Base-by-base conservation (phyloP, 2,113 vertebrate genomes). In the Ceyx melanurus region DNA sequence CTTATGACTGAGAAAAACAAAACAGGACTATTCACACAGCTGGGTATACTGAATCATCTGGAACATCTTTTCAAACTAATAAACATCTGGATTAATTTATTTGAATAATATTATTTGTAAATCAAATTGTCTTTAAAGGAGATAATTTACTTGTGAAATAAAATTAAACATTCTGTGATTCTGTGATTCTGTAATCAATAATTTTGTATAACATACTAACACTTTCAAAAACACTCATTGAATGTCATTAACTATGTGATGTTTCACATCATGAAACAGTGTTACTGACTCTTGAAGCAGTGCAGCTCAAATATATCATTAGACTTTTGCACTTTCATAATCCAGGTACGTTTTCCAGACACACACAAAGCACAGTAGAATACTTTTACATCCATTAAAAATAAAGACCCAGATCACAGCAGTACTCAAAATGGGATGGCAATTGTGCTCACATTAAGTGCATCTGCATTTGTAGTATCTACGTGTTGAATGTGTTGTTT, bases 401-500 rank as follows among this genome's bases (percentile, higher is more conserved):
- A 28, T 28, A 56, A n/a, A 73, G 25, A 3, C 31, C 13, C 23
- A 17, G 29, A 50, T 58, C 15, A 25, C 13, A 31, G n/a, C 9
- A 26, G 5, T 46, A 46, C 5, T 42, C 12, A 57, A 65, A 76
- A 29, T 33, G 6, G 15, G n/a, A 46, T 33, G n/a, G 15, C 15
- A 53, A 21, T 57, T 77, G 16, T 40, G n/a, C 12, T 20, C 16
- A 37, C 8, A 13, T 29, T 26, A 86, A 40, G 11, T 64, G 4
- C 14, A 20, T 26, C 53, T 14, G 5, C 11, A 22, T 18, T 18
- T 6, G 9, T 8, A 51, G 7, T 45, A 26, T 28, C 11, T 58
- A 19, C 0, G 0, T 37, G 26, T n/a, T 71, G 43, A 64, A 28
- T 15, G 15, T 1, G 2, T 16, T 3, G 58, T 15, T n/a, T 72